These are phyloP conservation scores for Diarsia mendica DNA, from an alignment of 2,888 invertebrate genomes.

Conservation along the genomic window DNA sequence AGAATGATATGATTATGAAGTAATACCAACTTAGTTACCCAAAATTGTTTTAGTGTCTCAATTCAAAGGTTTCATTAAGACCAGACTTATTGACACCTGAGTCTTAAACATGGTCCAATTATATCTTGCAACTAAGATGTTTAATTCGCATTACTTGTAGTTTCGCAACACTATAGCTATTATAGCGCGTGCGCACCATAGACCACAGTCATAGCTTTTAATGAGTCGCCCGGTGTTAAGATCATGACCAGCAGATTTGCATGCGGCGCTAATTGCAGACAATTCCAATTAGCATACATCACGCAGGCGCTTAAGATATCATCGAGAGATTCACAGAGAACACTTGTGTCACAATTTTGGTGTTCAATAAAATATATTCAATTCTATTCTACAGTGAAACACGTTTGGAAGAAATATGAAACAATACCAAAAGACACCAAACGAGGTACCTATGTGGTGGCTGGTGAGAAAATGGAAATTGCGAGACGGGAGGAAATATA, in stretches of 20 bases:
- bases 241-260: constrained; percentile 34
- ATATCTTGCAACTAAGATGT: neutral
- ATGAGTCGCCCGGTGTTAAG: constrained; percentile 27
- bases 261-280: constrained; percentile 32
- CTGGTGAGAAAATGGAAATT: neutral
- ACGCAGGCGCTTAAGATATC: constrained; percentile 13
- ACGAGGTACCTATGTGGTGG: neutral
- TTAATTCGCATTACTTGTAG: neutral
- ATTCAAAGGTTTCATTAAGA: neutral
- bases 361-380: neutral
- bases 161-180: constrained; percentile 19
- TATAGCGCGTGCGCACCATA: constrained; percentile 1
- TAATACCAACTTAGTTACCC: neutral
- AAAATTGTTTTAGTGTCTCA: neutral
- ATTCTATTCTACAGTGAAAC: neutral
- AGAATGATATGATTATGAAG: neutral
- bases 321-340: constrained; percentile 14
- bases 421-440: constrained; percentile 1
- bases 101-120: neutral
- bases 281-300: constrained; percentile 38
- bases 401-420: constrained; percentile 10
- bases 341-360: neutral
- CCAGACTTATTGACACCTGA: too few species aligned
- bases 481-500: neutral
- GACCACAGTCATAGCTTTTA: constrained; percentile 37